Percentiles rank a stretch among this genome's conserved stretches.
Conservation (phyloP, 2,113 vertebrate species). For the Colinus virginianus region DNA sequence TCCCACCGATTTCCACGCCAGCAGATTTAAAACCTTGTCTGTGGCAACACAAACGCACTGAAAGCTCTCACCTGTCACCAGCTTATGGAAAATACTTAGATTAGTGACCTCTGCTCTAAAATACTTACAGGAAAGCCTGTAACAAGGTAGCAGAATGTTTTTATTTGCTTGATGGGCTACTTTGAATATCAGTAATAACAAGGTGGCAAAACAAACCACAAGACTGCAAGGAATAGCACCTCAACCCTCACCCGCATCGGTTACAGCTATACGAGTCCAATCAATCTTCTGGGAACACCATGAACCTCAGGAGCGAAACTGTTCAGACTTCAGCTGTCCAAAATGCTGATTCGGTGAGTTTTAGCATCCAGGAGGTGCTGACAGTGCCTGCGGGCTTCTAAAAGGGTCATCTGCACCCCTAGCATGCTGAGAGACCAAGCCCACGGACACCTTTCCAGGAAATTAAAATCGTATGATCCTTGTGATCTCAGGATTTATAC, state of each 20-base stretch:
- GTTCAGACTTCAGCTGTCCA: background rate
- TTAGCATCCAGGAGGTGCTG: background rate
- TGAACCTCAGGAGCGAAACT: background rate
- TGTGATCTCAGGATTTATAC: background rate
- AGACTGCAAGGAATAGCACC: background rate
- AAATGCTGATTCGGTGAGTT: background rate
- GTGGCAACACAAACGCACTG: rapidly evolving
- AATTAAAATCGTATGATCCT: background rate
- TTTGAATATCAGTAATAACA: background rate
- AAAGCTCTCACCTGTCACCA: background rate
- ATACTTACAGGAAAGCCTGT: background rate
- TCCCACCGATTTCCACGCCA: background rate
- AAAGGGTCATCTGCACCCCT: background rate
- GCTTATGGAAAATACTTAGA: background rate
- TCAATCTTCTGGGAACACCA: background rate
- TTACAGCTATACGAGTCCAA: background rate
- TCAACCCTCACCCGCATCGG: background rate
- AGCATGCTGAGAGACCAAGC: background rate
- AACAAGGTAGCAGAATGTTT: background rate
- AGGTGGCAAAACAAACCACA: background rate
- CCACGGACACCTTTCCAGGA: background rate
- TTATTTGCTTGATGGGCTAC: background rate
- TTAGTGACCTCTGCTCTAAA: background rate
- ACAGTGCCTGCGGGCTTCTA: background rate
- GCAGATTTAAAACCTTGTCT: background rate